A percentile compares a stretch with the other conserved stretches of the same genome.
Conservation (phyloP, 2,888 invertebrate genomes). For the Kuschelorhynchus macadamiae region DNA sequence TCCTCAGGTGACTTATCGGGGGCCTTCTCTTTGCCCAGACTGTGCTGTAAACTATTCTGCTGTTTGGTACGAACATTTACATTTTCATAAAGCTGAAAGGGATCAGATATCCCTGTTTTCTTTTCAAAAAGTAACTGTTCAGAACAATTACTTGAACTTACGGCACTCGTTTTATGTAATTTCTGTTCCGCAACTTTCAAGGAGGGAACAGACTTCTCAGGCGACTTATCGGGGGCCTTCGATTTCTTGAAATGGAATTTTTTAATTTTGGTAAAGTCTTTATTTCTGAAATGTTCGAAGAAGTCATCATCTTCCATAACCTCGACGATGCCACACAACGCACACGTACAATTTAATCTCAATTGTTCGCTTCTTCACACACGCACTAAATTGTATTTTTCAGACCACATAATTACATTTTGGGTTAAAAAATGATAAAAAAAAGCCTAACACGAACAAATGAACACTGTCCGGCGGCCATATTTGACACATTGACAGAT, state of each 20-base stretch:
- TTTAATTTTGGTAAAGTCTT: conserved; percentile 47
- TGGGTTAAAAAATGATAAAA: background rate
- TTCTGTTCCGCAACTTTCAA: background rate
- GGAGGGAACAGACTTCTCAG: background rate
- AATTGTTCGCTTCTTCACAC: background rate
- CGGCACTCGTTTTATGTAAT: background rate
- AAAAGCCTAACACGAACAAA: background rate
- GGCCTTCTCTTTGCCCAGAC: too few species aligned
- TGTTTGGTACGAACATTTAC: too few species aligned
- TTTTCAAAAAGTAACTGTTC: too few species aligned
- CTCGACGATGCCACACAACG: too few species aligned
- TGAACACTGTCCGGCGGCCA: background rate
- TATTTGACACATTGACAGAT: background rate
- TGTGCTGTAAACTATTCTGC: too few species aligned
- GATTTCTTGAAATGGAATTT: conserved; percentile 56
- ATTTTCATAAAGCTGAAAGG: too few species aligned
- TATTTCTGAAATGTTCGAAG: conserved; percentile 52
- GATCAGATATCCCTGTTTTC: too few species aligned
- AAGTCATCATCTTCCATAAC: conserved; percentile 52
- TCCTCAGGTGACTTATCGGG: too few species aligned
- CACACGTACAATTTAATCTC: background rate
- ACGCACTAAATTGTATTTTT: background rate
- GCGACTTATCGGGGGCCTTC: conserved; percentile 15
- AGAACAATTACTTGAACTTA: too few species aligned
- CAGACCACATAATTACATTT: background rate